Conservation (phyloP, 2,888 invertebrate genomes). For the Theretra japonica region DNA sequence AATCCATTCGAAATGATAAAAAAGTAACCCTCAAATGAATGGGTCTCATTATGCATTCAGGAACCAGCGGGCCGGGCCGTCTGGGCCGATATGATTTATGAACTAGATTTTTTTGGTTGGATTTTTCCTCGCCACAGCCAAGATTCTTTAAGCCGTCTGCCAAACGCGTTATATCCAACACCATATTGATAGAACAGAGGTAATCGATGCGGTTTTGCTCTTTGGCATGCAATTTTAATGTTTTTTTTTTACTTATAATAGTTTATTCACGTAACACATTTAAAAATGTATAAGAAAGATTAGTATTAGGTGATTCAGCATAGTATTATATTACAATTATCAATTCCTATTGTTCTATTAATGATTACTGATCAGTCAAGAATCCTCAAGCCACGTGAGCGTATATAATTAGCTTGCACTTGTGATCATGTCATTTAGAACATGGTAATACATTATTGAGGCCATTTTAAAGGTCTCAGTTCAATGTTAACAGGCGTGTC, state of each 20-base stretch:
- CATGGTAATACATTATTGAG: slow-evolving; percentile 62
- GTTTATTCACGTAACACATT: not conserved
- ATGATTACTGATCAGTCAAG: too few species aligned
- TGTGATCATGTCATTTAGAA: slow-evolving; percentile 45
- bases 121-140: slow-evolving; percentile 62
- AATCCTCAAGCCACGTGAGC: slow-evolving; percentile 26
- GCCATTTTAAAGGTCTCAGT: slow-evolving; percentile 73
- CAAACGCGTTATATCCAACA: slow-evolving; percentile 67
- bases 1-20: slow-evolving; percentile 60
- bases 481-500: slow-evolving; percentile 68
- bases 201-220: slow-evolving; percentile 61
- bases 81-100: slow-evolving; percentile 76
- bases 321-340: too few species aligned
- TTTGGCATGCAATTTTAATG: slow-evolving; percentile 46
- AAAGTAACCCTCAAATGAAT: slow-evolving; percentile 71
- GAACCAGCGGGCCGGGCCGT: slow-evolving; percentile 67
- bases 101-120: slow-evolving; percentile 69
- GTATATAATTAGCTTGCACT: slow-evolving; percentile 33
- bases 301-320: too few species aligned
- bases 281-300: not conserved
- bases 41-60: slow-evolving; percentile 74
- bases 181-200: slow-evolving; percentile 75
- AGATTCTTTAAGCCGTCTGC: slow-evolving; percentile 62
- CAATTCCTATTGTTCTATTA: too few species aligned
- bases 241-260: slow-evolving; percentile 15